Evolutionary conservation across 2,888 invertebrate species (phyloP), one percentile per base, ranked within the genome.

Genomic region (Cheilosia vernalis): DNA sequence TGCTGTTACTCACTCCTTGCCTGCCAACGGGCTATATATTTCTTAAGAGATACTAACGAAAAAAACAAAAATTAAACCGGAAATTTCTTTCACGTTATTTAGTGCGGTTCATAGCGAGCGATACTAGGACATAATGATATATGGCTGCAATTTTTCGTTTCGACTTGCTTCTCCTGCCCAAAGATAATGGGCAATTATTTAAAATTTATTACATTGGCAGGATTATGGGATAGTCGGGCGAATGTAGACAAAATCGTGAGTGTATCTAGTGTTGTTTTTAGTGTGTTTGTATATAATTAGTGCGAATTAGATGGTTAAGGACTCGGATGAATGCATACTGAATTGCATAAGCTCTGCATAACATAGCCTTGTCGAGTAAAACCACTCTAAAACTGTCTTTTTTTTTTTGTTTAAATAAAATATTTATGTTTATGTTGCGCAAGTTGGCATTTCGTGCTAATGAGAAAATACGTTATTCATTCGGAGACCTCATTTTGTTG

Each of bases 121-220:
- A 90, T 90, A 89, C 37, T 90, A 90, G 90, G 89, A 91, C 90
- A 89, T 89, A 88, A 90, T 90, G 89, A 90, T 90, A 89, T 90
- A 90, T 90, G 89, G 89, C 90, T 87, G 89, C 89, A 89, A 90
- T 90, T 89, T 89, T 88, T 87, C 53, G 47, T 42, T 77, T 55
- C 2, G 44, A 51, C 49, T 51, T 56, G 19, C 30, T 55, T 53
- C 74, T 24, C 51, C 56, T 63, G 33, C 64, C 72, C 67, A 73
- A 81, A 77, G 85, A 89, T 90, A 90, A 90, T 90, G 90, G 90
- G 90, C 90, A 91, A 91, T 91, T 91, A 91, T 90, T 89, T 89
- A 82, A 90, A 91, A 91, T 90, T 91, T 91, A 91, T 91, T 90
- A 88, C 88, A 55, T 60, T 88, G 89, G 88, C 88, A 88, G 90